Evolutionary conservation across 2,888 invertebrate species (phyloP).

Genomic region (Mythimna lalbum): DNA sequence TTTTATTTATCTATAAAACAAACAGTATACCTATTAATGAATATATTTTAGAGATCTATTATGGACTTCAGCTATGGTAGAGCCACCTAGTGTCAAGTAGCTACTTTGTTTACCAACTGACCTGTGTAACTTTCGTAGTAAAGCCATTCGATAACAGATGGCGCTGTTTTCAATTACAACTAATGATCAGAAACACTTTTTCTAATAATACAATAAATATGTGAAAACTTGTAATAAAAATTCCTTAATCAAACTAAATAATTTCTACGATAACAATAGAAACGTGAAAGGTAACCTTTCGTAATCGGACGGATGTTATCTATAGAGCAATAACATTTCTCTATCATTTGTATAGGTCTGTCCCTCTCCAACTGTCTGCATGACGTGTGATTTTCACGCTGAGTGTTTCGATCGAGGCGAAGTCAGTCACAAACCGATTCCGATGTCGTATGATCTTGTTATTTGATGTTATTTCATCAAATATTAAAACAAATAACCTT

Average conservation of each 20-base stretch:
- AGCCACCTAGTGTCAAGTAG: slow-evolving; percentile 33
- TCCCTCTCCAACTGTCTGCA: slow-evolving; percentile 78
- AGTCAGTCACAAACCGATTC: slow-evolving; percentile 86
- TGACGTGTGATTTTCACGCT: slow-evolving; percentile 81
- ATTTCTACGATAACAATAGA: slow-evolving; percentile 29
- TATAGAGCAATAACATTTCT: slow-evolving; percentile 56
- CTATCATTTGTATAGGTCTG: slow-evolving; percentile 67
- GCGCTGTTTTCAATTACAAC: slow-evolving; percentile 38
- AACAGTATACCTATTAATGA: background rate
- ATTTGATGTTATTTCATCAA: slow-evolving; percentile 73
- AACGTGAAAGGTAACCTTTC: slow-evolving; percentile 43
- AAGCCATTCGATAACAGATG: slow-evolving; percentile 64
- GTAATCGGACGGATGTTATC: slow-evolving; percentile 62
- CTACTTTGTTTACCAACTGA: background rate
- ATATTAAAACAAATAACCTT: slow-evolving; percentile 71
- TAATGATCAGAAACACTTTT: background rate
- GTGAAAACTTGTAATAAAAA: background rate
- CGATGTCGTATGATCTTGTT: slow-evolving; percentile 78
- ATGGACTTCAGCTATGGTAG: background rate
- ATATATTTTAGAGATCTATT: background rate
- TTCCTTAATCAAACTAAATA: background rate
- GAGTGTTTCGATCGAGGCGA: slow-evolving; percentile 72
- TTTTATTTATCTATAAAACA: background rate
- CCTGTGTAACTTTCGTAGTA: slow-evolving; percentile 12
- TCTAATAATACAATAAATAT: background rate